Evolutionary conservation across 2,797 vertebrate species (phyloP).

Genomic region (Eulemur albifrons): DNA sequence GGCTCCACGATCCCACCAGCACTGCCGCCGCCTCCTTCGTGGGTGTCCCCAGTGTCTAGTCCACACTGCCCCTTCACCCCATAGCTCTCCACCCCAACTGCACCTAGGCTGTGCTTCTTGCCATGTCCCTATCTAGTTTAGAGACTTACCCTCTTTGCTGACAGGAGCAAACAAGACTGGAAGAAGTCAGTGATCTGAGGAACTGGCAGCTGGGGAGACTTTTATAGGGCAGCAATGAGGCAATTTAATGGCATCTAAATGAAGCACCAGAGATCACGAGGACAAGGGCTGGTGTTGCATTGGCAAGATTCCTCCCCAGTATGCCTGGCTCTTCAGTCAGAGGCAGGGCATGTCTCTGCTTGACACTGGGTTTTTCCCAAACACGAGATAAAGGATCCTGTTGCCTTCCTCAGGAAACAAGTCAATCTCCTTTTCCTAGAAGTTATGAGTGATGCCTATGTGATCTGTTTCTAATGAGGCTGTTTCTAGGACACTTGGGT

Average conservation of each 20-base stretch:
- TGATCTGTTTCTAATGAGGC: neutral
- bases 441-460: neutral
- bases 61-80: neutral
- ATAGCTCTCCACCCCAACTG: neutral
- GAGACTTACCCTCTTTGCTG: constrained; percentile 61
- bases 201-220: neutral
- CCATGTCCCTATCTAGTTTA: neutral
- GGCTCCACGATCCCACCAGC: neutral
- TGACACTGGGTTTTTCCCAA: constrained; percentile 23
- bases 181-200: constrained; percentile 62
- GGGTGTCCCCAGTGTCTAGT: neutral
- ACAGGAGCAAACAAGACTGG: constrained; percentile 18
- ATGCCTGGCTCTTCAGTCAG: constrained; percentile 49
- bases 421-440: constrained; percentile 22
- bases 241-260: constrained; percentile 72
- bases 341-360: constrained; percentile 54
- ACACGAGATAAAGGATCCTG: constrained; percentile 21
- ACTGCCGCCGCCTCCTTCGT: neutral
- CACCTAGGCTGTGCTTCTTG: neutral
- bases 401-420: constrained; percentile 6
- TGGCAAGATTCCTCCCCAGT: constrained; percentile 67
- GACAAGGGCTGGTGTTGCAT: constrained; percentile 9
- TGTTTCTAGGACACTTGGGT: neutral
- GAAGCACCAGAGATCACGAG: constrained; percentile 51
- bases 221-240: constrained; percentile 74